Evolutionary conservation across 1,140 invertebrate genomes (phyloP).

Genomic region (Drosophila leontia): DNA sequence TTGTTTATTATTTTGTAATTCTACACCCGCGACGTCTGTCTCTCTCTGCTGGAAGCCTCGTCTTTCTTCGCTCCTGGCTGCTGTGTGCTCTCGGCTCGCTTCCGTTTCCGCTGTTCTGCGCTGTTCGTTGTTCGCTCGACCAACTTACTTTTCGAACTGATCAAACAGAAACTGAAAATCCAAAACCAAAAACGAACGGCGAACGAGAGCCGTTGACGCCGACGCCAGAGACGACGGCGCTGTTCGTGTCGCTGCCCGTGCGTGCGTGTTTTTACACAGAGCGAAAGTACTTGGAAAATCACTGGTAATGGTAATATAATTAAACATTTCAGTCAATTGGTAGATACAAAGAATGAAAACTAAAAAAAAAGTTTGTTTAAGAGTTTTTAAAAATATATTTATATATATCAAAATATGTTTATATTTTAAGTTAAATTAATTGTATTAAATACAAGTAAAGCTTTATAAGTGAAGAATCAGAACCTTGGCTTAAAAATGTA

Average conservation of each 20-base stretch:
- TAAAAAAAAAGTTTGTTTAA: too few species aligned
- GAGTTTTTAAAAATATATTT: too few species aligned
- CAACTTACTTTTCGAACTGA: slow-evolving; percentile 80
- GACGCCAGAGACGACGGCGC: slow-evolving; percentile 22
- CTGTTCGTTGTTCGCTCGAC: slow-evolving; percentile 53
- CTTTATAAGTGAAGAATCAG: not conserved
- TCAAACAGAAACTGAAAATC: slow-evolving; percentile 61
- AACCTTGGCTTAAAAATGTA: not conserved
- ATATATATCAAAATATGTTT: too few species aligned
- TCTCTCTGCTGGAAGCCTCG: slow-evolving; percentile 13
- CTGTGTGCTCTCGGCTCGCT: slow-evolving; percentile 19
- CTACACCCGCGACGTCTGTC: slow-evolving; percentile 45
- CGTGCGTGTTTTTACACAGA: slow-evolving; percentile 20
- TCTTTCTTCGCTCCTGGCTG: slow-evolving; percentile 39
- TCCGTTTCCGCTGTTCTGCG: slow-evolving; percentile 22
- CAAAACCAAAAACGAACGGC: slow-evolving; percentile 56
- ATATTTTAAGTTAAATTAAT: not conserved
- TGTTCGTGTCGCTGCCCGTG: slow-evolving; percentile 32
- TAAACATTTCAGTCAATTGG: not conserved
- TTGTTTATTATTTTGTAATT: slow-evolving; percentile 32
- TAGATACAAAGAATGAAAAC: not conserved
- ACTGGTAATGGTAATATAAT: not conserved
- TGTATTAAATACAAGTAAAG: not conserved
- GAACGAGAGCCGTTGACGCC: slow-evolving; percentile 39
- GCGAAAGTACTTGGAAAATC: not conserved